phyloP scores from a whole-genome alignment of 37 sponge, comb jelly and placozoan genomes.

The Oopsacas minuta region DNA sequence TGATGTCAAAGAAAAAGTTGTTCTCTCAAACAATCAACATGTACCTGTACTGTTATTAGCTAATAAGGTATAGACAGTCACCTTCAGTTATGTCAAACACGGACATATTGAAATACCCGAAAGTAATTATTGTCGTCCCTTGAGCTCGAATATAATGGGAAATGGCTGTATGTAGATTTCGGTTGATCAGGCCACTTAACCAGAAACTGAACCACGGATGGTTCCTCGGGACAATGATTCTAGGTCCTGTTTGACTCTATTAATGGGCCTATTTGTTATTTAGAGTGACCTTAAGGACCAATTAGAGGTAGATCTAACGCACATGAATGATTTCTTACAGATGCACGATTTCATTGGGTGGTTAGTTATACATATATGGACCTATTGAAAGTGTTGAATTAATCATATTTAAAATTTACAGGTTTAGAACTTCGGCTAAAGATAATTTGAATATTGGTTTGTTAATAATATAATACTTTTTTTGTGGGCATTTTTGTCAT shows the following conservation, averaged over 20 bases:
- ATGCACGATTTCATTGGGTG: constrained; percentile 25
- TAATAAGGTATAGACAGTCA: constrained; percentile 73
- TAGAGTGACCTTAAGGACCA: constrained; percentile 36
- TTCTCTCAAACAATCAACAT: constrained; percentile 69
- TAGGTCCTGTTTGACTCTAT: too few relatives aligned
- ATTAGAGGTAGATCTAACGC: neutral
- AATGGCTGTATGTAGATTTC: too few relatives aligned
- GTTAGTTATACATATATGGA: neutral
- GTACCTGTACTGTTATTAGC: constrained; percentile 72
- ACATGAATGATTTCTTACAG: constrained; percentile 24
- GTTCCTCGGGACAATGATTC: too few relatives aligned
- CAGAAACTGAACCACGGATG: too few relatives aligned
- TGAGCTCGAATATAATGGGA: too few relatives aligned
- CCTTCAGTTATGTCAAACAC: too few relatives aligned
- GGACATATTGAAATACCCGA: too few relatives aligned
- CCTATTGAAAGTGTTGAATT: neutral
- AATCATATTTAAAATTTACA: neutral
- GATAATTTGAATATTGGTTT: constrained; percentile 47
- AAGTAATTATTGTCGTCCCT: too few relatives aligned
- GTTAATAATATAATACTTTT: too few relatives aligned
- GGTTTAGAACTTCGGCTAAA: constrained; percentile 61
- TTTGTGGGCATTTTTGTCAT: too few relatives aligned
- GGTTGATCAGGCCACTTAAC: too few relatives aligned
- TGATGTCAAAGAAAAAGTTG: constrained; percentile 75
- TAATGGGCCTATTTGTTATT: neutral